Evolutionary conservation across 1,140 invertebrate genomes (phyloP).

Genomic region (Venturia canescens): DNA sequence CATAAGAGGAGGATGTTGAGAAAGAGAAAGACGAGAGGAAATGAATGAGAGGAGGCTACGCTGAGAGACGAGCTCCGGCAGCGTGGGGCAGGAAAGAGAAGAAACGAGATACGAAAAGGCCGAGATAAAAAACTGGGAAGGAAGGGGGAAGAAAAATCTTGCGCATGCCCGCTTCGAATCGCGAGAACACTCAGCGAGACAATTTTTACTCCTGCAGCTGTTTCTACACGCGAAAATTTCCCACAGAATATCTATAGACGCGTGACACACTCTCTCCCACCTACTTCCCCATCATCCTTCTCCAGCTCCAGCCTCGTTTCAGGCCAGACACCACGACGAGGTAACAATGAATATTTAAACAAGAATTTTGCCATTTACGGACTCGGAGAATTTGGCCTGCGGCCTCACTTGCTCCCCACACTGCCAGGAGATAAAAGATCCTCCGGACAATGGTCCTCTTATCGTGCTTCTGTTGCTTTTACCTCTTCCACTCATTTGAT

Average conservation of each 20-base stretch:
- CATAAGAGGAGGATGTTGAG: background rate
- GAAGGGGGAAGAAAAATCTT: background rate
- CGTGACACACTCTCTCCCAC: conserved; percentile 22
- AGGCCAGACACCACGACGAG: background rate
- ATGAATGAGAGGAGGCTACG: background rate
- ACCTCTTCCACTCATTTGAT: background rate
- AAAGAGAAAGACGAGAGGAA: background rate
- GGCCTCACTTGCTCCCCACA: background rate
- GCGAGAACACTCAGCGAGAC: background rate
- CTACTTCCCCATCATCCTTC: background rate
- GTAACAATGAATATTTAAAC: conserved; percentile 53
- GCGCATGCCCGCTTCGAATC: conserved; percentile 38
- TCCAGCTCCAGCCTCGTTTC: background rate
- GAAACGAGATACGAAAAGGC: background rate
- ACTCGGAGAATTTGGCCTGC: conserved; percentile 29
- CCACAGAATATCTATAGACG: conserved; percentile 9
- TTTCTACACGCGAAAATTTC: background rate
- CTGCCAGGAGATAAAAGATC: conserved; percentile 37
- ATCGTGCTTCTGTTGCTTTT: background rate
- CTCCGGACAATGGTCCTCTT: conserved; percentile 13
- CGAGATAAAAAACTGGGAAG: background rate
- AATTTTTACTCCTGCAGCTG: conserved; percentile 10
- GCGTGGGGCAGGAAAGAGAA: background rate
- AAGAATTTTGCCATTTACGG: conserved; percentile 44
- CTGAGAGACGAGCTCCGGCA: too few relatives aligned